Conservation (phyloP, 2,797 vertebrate genomes). For the Echiichthys vipera region DNA sequence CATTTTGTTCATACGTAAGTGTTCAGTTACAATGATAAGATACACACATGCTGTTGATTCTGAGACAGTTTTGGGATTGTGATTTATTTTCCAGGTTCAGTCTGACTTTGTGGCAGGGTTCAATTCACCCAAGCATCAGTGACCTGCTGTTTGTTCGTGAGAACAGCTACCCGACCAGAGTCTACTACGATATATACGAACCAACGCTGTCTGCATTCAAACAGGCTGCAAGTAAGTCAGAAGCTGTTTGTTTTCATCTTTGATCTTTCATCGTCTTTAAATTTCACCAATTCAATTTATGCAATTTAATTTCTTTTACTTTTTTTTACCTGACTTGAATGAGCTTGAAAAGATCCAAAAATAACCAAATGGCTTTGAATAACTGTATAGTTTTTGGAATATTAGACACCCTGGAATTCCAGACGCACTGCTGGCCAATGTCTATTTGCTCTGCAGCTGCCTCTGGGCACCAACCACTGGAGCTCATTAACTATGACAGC, state of each 20-base stretch:
- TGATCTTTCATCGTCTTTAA: no score
- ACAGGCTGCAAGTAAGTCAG: conserved; percentile 80
- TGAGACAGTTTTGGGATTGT: not conserved
- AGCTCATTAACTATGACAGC: no score
- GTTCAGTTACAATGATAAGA: no score
- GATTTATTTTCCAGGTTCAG: conserved; percentile 81
- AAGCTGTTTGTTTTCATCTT: no score
- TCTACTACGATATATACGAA: conserved; percentile 91
- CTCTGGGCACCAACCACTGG: no score
- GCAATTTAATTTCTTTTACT: not conserved
- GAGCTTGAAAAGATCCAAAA: not conserved
- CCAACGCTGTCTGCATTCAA: conserved; percentile 87
- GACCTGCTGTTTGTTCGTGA: conserved; percentile 89
- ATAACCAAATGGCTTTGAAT: not conserved
- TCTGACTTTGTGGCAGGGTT: conserved; percentile 89
- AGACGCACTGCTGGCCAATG: no score
- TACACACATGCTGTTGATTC: not conserved
- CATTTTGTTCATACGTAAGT: no score
- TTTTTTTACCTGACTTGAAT: not conserved
- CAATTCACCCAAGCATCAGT: conserved; percentile 76
- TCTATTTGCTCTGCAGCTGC: no score
- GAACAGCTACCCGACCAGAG: conserved; percentile 79
- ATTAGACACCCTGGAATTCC: no score
- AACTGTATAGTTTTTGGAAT: no score
- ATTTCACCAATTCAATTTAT: not conserved